Base-by-base conservation (phyloP, 2,797 vertebrate species). In the Champsocephalus gunnari region DNA sequence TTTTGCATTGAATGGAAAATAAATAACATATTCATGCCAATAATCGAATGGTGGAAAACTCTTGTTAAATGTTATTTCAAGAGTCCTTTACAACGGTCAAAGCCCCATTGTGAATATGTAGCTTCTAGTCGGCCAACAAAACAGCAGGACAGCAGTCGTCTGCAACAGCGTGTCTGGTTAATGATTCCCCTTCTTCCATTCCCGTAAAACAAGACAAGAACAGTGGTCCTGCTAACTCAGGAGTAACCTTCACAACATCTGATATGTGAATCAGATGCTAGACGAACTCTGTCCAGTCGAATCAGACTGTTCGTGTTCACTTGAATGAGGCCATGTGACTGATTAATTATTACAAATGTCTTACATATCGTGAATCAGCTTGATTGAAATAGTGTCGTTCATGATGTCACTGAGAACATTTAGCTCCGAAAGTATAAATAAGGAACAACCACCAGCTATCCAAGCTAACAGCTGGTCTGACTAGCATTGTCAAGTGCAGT, bases 141-240 rank as follows among this genome's bases (percentile, higher is more conserved):
- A 66, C 67, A 74, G 74, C 73, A 64, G 56, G 50, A 24, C 47
- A 12, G 58, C 32, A 1, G 55, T 2, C 5, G 69, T 82, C 60
- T 77, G 64, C 17, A 82, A 73, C 66, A 12, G 48, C 66, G 66
- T 1, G 21, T 64, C 28, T 65, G 47, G 77, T 72, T 82, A 84
- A 85, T 85, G 81, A 88, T 75, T 87, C 70, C 68, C 53, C 47
- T 50, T 56, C 19, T 47, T 65, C 43, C 79, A 32, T 72, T 67
- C 64, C 61, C 48, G 24, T 72, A 78, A 71, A 78, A 67, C 61
- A 59, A 1, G 32, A 81, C 34, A 44, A 66, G 49, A 80, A 66
- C 50, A 55, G 19, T 0, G 11, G 51, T 38, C 28, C 58, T 44
- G 51, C 57, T 58, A 49, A 56, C 64, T 53, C 51, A 66, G 9